phyloP scores from a whole-genome alignment of 1,140 invertebrate genomes.

The Harlomillsia oculata region DNA sequence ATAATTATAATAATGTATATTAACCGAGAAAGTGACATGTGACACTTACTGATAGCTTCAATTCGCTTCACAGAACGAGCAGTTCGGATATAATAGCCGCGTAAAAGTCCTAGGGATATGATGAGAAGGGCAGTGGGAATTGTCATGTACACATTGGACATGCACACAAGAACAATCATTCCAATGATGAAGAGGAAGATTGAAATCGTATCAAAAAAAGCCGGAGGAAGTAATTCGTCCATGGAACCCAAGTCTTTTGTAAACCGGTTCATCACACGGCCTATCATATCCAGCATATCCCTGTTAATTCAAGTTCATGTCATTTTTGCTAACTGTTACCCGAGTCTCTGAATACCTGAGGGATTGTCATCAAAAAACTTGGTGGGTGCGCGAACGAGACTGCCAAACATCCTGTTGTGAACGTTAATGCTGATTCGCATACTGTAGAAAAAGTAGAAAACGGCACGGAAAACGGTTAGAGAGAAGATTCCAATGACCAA shows the following conservation, averaged over 20 bases:
- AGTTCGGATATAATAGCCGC: constrained; percentile 52
- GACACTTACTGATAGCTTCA: constrained; percentile 40
- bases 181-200: constrained; percentile 19
- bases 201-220: constrained; percentile 40
- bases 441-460: constrained; percentile 65
- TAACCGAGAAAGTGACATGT: background rate
- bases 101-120: constrained; percentile 45
- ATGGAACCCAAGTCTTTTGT: constrained; percentile 43
- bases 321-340: background rate
- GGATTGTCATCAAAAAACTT: constrained; percentile 82
- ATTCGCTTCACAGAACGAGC: constrained; percentile 51
- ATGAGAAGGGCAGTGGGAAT: constrained; percentile 48
- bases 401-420: constrained; percentile 65
- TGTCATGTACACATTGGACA: constrained; percentile 44
- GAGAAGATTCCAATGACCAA: constrained; percentile 18
- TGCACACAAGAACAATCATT: constrained; percentile 11
- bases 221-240: constrained; percentile 50
- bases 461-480: constrained; percentile 37
- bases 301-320: background rate
- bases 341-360: no score
- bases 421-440: constrained; percentile 67
- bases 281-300: background rate
- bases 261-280: constrained; percentile 38
- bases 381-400: constrained; percentile 70
- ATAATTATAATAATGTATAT: no score